Evolutionary conservation across 2,888 invertebrate genomes (phyloP), one percentile per base, ranked within the genome.

Genomic region (Melinopterus prodromus): DNA sequence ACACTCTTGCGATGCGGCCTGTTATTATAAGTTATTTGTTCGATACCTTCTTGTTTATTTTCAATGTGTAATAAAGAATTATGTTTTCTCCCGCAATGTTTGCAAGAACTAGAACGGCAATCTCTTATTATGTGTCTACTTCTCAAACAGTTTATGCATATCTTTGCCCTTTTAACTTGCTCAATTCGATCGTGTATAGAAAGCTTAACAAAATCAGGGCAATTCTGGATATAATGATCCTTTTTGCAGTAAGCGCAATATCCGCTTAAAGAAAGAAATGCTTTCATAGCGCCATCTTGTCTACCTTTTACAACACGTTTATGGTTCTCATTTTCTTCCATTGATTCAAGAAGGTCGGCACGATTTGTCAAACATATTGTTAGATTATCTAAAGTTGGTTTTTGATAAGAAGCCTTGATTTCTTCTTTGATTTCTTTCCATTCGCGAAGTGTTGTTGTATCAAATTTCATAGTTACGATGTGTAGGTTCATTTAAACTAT

Each of bases 1-100:
- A 70, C 4, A 80, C 82, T 16, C 84, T 80, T 75, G 81, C 82
- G 4, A 70, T 74, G 12, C 16, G 38, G 7, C n/a, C n/a, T n/a
- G 14, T 76, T n/a, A 6, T n/a, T n/a, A n/a, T n/a, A 7, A 6
- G 53, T 7, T n/a, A 15, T 26, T n/a, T 37, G 14, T 76, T 5
- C 15, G 7, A 16, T 6, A 37, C 0, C 70, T 15, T 14, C 5
- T 9, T 6, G 37, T 2, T 6, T 6, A 12, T 83, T 77, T 6
- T 71, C 71, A 7, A n/a, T 14, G 15, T 53, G 78, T 35, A 78
- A 53, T 14, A 72, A 76, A 76, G 75, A 26, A 53, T 75, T 26
- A 16, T 77, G 77, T 26, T 70, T 14, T 6, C 6, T 3, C 6
- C 16, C 36, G 37, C 77, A 77, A n/a, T 15, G 6, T 12, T 71